A percentile compares a stretch with the other conserved stretches of the same genome.
Evolutionary conservation across 1,140 invertebrate genomes (phyloP).

Genomic region (Paraescarpia echinospica): DNA sequence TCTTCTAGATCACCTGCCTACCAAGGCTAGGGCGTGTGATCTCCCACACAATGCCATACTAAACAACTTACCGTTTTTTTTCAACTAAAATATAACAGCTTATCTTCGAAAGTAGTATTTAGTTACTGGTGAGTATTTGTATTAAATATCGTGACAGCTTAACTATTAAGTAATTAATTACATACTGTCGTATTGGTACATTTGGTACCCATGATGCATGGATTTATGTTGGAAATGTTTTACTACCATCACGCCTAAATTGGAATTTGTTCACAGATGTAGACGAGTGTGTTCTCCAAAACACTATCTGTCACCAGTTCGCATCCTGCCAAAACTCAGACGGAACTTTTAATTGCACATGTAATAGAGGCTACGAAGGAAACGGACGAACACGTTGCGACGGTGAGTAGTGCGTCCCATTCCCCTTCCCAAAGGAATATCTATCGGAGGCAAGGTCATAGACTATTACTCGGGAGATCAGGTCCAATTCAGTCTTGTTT

Average conservation of each 20-base stretch:
- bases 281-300: slow-evolving; percentile 79
- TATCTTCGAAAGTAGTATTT: too few relatives aligned
- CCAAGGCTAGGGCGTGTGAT: too few relatives aligned
- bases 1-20: too few relatives aligned
- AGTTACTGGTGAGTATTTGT: too few relatives aligned
- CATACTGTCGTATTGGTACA: background rate
- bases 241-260: background rate
- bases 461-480: background rate
- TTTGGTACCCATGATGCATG: background rate
- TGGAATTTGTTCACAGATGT: slow-evolving; percentile 65
- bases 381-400: slow-evolving; percentile 68
- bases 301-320: slow-evolving; percentile 74
- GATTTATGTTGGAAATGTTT: background rate
- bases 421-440: too few relatives aligned
- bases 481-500: too few relatives aligned
- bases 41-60: too few relatives aligned
- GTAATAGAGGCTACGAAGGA: slow-evolving; percentile 79
- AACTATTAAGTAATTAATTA: too few relatives aligned
- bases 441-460: too few relatives aligned
- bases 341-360: slow-evolving; percentile 89
- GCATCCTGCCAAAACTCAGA: slow-evolving; percentile 87
- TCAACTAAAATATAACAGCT: too few relatives aligned
- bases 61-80: too few relatives aligned
- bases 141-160: too few relatives aligned
- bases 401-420: slow-evolving; percentile 50